Evolutionary conservation across 2,797 vertebrate species (phyloP).

Genomic region (Pempheris klunzingeri): DNA sequence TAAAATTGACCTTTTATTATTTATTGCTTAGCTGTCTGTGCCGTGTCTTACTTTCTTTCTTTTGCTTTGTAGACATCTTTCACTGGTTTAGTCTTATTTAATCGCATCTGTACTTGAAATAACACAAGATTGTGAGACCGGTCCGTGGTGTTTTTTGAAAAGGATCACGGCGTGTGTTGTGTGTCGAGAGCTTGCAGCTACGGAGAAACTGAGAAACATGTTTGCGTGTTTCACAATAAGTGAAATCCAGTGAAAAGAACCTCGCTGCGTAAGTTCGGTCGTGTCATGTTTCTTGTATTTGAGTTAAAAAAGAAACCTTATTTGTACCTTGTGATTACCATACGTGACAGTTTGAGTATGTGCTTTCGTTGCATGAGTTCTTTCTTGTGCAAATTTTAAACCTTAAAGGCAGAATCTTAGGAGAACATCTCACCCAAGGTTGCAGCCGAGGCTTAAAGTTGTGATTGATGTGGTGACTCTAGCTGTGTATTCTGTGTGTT

Average conservation of each 20-base stretch:
- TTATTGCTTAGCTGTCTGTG: slow-evolving; percentile 72
- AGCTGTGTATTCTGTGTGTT: no score
- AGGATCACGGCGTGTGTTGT: slow-evolving; percentile 19
- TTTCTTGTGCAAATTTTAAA: slow-evolving; percentile 66
- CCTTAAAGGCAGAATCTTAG: slow-evolving; percentile 22
- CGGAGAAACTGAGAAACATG: slow-evolving; percentile 33
- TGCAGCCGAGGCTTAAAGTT: slow-evolving; percentile 57
- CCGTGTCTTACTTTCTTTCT: slow-evolving; percentile 51
- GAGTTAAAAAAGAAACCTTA: slow-evolving; percentile 46
- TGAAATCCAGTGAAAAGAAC: slow-evolving; percentile 21
- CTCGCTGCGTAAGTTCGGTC: slow-evolving; percentile 22
- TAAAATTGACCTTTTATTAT: slow-evolving; percentile 67
- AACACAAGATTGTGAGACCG: slow-evolving; percentile 35
- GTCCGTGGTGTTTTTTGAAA: slow-evolving; percentile 43
- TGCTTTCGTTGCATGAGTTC: slow-evolving; percentile 70
- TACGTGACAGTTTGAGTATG: slow-evolving; percentile 52
- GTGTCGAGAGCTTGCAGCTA: slow-evolving; percentile 24
- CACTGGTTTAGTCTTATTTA: slow-evolving; percentile 64
- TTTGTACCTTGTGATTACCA: slow-evolving; percentile 71
- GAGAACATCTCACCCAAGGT: slow-evolving; percentile 6
- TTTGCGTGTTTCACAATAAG: slow-evolving; percentile 38
- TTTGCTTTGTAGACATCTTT: slow-evolving; percentile 62
- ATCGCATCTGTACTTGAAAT: slow-evolving; percentile 63
- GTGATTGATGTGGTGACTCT: slow-evolving; percentile 67
- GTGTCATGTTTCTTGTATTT: slow-evolving; percentile 54